phyloP scores from a whole-genome alignment of 1,140 invertebrate species.

The Mya arenaria region DNA sequence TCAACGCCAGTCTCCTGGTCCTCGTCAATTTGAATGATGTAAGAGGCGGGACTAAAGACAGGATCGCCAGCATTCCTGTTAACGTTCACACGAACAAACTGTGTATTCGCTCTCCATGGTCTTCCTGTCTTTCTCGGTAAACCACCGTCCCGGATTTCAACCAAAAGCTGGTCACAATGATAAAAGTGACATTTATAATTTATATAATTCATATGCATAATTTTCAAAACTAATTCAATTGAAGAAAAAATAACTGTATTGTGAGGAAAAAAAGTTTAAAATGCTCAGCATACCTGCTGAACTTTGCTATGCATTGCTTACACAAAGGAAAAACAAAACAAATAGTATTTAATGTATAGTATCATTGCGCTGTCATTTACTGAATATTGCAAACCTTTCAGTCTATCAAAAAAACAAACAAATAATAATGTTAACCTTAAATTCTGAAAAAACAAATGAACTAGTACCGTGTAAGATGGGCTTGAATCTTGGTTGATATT shows the following conservation, averaged over 20 bases:
- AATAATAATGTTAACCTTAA: constrained; percentile 6
- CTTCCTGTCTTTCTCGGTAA: constrained; percentile 33
- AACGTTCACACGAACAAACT: background rate
- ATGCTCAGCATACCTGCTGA: no score
- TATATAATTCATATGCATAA: no score
- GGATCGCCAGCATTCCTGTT: constrained; percentile 33
- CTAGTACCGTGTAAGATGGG: constrained; percentile 7
- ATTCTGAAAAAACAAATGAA: background rate
- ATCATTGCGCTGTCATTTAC: no score
- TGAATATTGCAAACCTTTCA: no score
- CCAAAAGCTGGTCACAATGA: constrained; percentile 58
- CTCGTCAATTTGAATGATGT: background rate
- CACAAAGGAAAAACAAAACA: no score
- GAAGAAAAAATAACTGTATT: no score
- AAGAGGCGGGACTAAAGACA: constrained; percentile 6
- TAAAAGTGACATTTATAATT: no score
- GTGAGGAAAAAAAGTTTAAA: no score
- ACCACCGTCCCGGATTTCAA: constrained; percentile 63
- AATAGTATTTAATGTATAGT: no score
- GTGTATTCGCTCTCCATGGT: constrained; percentile 36
- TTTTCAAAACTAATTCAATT: no score
- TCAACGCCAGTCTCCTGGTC: constrained; percentile 8
- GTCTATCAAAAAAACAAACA: no score
- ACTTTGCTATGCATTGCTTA: no score
- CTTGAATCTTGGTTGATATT: constrained; percentile 5